Conservation (phyloP, 2,797 vertebrate species). For the Danionella dracula region DNA sequence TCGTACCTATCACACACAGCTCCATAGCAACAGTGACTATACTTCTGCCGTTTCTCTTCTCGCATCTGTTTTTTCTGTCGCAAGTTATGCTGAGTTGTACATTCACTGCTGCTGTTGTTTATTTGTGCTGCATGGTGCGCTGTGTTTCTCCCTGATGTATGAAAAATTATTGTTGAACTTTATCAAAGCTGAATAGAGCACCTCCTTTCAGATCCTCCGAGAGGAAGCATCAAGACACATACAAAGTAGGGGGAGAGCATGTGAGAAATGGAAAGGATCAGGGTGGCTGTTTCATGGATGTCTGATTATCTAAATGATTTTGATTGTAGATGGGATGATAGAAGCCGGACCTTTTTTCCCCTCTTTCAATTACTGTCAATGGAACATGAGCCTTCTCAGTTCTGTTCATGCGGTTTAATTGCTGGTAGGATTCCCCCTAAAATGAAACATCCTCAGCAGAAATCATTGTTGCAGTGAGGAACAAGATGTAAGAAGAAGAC, state of each 20-base stretch:
- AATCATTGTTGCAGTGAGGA: not conserved
- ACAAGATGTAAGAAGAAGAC: too few species aligned
- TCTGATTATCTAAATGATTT: slow-evolving; percentile 19
- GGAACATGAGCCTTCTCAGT: not conserved
- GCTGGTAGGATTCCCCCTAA: not conserved
- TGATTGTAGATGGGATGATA: not conserved
- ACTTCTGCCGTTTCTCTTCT: not conserved
- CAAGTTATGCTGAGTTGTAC: not conserved
- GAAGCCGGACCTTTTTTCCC: not conserved
- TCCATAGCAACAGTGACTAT: not conserved
- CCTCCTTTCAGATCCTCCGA: not conserved
- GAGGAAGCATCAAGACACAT: not conserved
- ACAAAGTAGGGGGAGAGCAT: not conserved
- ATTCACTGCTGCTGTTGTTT: not conserved
- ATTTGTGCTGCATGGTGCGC: not conserved
- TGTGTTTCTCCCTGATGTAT: not conserved
- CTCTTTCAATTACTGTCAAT: not conserved
- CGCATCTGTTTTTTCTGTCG: not conserved
- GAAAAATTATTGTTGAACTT: slow-evolving; percentile 10
- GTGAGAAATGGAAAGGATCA: not conserved
- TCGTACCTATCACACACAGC: not conserved
- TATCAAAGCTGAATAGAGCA: not conserved
- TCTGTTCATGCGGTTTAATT: slow-evolving; percentile 3
- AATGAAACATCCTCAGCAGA: not conserved
- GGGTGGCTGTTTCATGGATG: not conserved